Percentiles rank a stretch among this genome's conserved stretches.
phyloP scores from a whole-genome alignment of 1,140 invertebrate species.

The Artemia franciscana region DNA sequence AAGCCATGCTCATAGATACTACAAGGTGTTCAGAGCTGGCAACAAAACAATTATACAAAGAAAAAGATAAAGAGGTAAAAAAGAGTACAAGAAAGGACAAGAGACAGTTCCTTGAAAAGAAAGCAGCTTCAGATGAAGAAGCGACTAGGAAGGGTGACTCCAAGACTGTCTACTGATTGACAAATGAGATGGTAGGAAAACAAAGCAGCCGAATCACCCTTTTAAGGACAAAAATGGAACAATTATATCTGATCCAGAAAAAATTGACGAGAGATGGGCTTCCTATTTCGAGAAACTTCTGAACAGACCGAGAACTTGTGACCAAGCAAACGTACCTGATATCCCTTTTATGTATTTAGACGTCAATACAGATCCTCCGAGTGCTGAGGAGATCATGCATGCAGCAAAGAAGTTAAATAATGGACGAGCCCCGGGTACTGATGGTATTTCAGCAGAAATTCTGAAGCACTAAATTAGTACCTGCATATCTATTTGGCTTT shows the following conservation, averaged over 20 bases:
- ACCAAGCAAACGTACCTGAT: background rate
- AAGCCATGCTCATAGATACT: background rate
- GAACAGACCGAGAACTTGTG: background rate
- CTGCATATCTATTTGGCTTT: background rate
- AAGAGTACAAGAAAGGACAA: background rate
- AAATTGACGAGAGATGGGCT: no score
- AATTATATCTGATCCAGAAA: no score
- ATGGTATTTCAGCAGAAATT: background rate
- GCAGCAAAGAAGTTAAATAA: background rate
- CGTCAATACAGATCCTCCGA: background rate
- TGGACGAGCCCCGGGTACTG: background rate
- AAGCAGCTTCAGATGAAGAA: background rate
- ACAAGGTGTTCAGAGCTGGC: background rate
- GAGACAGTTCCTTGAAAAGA: background rate
- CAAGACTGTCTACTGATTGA: no score
- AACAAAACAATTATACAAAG: background rate
- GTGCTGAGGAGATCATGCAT: background rate
- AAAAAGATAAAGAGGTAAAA: background rate
- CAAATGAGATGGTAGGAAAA: no score
- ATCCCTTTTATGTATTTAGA: background rate
- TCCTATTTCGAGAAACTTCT: background rate
- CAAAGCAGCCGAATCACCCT: no score
- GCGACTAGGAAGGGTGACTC: no score
- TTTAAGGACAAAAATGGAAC: no score
- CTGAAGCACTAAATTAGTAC: background rate